Conservation (phyloP, 1,140 invertebrate genomes). For the Nephila pilipes region DNA sequence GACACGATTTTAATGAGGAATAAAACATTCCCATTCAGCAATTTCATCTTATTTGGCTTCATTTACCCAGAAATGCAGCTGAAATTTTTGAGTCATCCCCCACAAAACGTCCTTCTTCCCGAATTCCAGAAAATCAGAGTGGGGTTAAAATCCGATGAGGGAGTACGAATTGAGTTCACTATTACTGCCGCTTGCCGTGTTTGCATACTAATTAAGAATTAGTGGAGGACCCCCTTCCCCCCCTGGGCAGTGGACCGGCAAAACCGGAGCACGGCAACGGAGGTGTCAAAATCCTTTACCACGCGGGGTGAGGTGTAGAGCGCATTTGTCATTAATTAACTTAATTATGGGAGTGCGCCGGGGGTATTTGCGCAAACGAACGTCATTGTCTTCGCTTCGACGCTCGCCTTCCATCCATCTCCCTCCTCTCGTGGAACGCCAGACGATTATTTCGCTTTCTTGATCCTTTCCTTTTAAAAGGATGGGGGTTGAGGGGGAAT, state of each 20-base stretch:
- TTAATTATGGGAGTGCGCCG: slow-evolving; percentile 73
- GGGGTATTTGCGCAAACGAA: slow-evolving; percentile 74
- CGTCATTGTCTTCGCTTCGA: slow-evolving; percentile 72
- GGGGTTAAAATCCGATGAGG: slow-evolving; percentile 30
- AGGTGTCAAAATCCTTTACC: slow-evolving; percentile 74
- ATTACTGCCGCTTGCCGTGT: slow-evolving; percentile 8
- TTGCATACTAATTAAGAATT: slow-evolving; percentile 77
- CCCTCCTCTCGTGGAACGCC: slow-evolving; percentile 17
- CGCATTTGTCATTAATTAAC: slow-evolving; percentile 76
- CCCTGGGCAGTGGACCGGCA: slow-evolving; percentile 26
- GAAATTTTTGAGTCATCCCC: slow-evolving; percentile 5
- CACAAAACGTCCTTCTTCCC: neutral
- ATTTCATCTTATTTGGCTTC: no score
- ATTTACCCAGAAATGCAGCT: neutral
- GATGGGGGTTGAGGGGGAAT: neutral
- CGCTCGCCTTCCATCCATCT: slow-evolving; percentile 64
- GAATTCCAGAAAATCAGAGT: slow-evolving; percentile 1
- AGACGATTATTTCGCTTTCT: slow-evolving; percentile 73
- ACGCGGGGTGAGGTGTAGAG: slow-evolving; percentile 37
- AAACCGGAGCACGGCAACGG: slow-evolving; percentile 22
- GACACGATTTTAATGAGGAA: no score
- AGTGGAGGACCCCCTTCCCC: slow-evolving; percentile 61
- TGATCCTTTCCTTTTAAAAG: slow-evolving; percentile 56
- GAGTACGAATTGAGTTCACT: slow-evolving; percentile 18
- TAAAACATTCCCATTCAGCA: no score